phyloP scores from a whole-genome alignment of 2,888 invertebrate species.

The Tanytarsus gracilentus region DNA sequence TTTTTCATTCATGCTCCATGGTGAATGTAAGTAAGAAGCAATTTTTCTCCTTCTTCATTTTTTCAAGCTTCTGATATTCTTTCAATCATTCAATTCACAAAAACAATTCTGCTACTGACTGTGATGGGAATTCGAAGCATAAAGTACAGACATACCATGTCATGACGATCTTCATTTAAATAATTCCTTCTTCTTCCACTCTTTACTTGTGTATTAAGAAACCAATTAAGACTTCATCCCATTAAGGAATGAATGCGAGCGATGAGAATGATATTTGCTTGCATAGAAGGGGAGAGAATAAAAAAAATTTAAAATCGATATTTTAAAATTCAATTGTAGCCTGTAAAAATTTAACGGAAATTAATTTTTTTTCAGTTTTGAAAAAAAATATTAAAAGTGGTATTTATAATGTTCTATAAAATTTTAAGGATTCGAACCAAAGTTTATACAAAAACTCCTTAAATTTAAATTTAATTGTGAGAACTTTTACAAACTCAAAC shows the following conservation, averaged over 20 bases:
- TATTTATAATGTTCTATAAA: too few relatives aligned
- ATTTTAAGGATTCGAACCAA: too few relatives aligned
- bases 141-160: constrained; percentile 9
- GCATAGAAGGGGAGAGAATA: neutral
- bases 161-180: constrained; percentile 15
- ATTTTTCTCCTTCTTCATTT: constrained; percentile 1
- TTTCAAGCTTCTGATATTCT: constrained; percentile 3
- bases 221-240: constrained; percentile 29
- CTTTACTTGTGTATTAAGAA: neutral
- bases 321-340: too few relatives aligned
- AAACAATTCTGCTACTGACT: constrained; percentile 8
- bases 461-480: too few relatives aligned
- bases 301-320: too few relatives aligned
- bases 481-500: too few relatives aligned
- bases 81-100: neutral
- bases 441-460: too few relatives aligned
- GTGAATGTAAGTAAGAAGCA: too few relatives aligned
- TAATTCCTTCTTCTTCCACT: constrained; percentile 4
- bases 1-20: constrained; percentile 1
- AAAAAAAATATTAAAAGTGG: too few relatives aligned
- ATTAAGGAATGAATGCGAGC: neutral
- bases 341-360: too few relatives aligned
- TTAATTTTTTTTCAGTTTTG: too few relatives aligned
- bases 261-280: constrained; percentile 19
- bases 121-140: constrained; percentile 6